A percentile compares a stretch with the other conserved stretches of the same genome.
phyloP scores from a whole-genome alignment of 2,113 vertebrate genomes.

The Vulpes lagopus region DNA sequence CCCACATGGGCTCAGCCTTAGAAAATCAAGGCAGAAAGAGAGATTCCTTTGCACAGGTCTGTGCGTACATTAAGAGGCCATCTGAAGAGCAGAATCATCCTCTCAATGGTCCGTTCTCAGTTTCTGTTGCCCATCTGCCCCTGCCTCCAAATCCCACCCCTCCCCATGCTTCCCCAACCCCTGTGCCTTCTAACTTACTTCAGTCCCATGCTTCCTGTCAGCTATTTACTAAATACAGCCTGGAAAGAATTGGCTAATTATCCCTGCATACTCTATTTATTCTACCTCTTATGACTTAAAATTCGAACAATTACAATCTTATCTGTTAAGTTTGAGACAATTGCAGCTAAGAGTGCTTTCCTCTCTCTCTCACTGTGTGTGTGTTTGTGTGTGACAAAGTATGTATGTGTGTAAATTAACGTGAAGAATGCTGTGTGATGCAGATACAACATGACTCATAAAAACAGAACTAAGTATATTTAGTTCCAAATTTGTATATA shows the following conservation, averaged over 20 bases:
- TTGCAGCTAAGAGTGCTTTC: neutral
- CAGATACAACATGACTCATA: neutral
- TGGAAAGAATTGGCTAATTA: neutral
- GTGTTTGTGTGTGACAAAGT: neutral
- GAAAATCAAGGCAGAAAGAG: neutral
- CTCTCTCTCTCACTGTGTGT: neutral
- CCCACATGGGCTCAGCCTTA: neutral
- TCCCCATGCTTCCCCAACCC: neutral
- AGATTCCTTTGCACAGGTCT: neutral
- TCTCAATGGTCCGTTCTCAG: neutral
- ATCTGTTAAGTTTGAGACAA: neutral
- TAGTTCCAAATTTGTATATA: neutral
- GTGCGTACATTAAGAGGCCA: neutral
- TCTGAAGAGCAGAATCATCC: neutral
- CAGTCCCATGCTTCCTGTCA: neutral
- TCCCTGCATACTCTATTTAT: neutral
- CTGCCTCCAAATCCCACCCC: neutral
- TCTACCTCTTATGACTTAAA: neutral
- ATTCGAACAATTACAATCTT: neutral
- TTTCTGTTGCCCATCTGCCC: neutral
- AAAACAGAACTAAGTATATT: neutral
- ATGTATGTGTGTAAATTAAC: neutral
- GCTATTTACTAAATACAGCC: neutral
- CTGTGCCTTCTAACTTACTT: neutral
- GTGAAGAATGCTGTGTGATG: neutral